Percentiles rank a stretch among this genome's conserved stretches.
These are phyloP conservation scores for Heliconius melpomene DNA, from an alignment of 1,140 invertebrate genomes.

Conservation along the genomic window DNA sequence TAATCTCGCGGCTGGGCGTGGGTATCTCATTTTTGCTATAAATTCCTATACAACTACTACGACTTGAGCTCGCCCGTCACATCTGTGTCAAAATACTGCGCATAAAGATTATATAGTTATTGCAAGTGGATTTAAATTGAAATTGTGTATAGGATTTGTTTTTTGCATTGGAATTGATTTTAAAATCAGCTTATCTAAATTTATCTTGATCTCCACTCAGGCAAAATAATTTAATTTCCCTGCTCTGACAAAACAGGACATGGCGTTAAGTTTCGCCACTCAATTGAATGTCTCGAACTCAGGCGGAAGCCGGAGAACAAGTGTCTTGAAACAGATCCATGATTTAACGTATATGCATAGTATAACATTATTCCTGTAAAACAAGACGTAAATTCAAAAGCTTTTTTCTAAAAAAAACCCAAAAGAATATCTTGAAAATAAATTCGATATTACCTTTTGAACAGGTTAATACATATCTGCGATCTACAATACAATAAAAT, in stretches of 20 bases:
- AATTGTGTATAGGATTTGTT: background rate
- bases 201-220: too few species aligned
- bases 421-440: background rate
- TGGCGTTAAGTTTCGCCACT: too few species aligned
- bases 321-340: too few species aligned
- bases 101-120: conserved; percentile 9
- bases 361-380: too few species aligned
- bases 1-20: conserved; percentile 61
- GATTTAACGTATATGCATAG: too few species aligned
- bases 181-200: background rate
- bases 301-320: too few species aligned
- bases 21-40: conserved; percentile 60
- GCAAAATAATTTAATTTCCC: too few species aligned
- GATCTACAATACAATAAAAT: conserved; percentile 11
- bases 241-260: too few species aligned
- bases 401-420: background rate
- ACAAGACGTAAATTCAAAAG: background rate
- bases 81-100: conserved; percentile 39
- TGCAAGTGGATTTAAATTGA: conserved; percentile 13
- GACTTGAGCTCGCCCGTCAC: conserved; percentile 32
- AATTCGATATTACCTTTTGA: conserved; percentile 1
- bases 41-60: conserved; percentile 27
- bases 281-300: too few species aligned
- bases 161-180: background rate
- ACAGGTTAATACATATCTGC: background rate